These are phyloP conservation scores for Ceriagrion tenellum DNA, from an alignment of 2,888 invertebrate species.

Conservation along the genomic window DNA sequence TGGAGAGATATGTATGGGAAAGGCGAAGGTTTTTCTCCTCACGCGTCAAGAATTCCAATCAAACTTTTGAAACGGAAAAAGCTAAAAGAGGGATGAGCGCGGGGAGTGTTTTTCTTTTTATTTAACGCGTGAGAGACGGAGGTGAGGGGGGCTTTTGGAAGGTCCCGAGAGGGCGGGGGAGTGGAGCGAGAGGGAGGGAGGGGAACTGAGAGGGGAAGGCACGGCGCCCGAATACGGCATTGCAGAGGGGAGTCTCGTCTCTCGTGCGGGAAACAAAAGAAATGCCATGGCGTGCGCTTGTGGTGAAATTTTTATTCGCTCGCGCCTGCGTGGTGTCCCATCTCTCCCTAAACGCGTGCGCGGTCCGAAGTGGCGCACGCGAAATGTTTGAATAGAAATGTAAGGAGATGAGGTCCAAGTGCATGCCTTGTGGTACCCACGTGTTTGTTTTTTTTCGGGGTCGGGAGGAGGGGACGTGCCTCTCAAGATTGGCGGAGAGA, in stretches of 20 bases:
- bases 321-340: not conserved
- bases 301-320: not conserved
- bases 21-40: not conserved
- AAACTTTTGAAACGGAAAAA: conserved; percentile 33
- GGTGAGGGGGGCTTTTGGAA: not conserved
- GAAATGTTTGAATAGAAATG: not conserved
- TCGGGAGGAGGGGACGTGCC: too few relatives aligned
- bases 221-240: conserved; percentile 31
- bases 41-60: conserved; percentile 22
- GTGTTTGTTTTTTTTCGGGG: too few relatives aligned
- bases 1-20: not conserved
- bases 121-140: not conserved
- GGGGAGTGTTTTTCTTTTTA: not conserved
- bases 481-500: too few relatives aligned
- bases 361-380: not conserved
- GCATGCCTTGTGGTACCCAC: not conserved
- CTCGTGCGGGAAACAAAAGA: not conserved
- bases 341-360: not conserved
- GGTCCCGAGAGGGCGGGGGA: not conserved
- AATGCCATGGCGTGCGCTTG: conserved; percentile 15
- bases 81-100: not conserved
- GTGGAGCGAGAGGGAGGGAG: not conserved
- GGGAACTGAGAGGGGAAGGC: not conserved
- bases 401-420: not conserved
- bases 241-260: not conserved